These are phyloP conservation scores for Carabus problematicus DNA, from an alignment of 2,888 invertebrate genomes.

Conservation along the genomic window DNA sequence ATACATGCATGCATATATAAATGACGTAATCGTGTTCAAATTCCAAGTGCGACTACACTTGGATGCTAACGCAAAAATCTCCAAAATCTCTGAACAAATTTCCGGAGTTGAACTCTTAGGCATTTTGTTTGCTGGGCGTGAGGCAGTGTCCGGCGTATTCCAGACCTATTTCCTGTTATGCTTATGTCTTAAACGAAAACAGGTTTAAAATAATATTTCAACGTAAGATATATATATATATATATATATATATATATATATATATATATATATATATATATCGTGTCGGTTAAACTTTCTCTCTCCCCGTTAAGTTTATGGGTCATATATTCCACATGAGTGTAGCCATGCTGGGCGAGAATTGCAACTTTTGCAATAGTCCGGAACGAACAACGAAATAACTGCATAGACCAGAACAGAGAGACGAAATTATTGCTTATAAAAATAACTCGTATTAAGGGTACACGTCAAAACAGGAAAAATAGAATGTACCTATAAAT, in stretches of 20 bases:
- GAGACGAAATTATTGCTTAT: constrained; percentile 1
- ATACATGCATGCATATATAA: too few relatives aligned
- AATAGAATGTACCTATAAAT: background rate
- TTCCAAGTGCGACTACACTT: too few relatives aligned
- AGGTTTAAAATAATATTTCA: constrained; percentile 32
- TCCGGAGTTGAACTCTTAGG: background rate
- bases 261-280: background rate
- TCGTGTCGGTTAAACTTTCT: constrained; percentile 18
- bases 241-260: too few relatives aligned
- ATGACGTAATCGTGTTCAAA: too few relatives aligned
- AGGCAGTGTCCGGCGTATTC: constrained; percentile 2
- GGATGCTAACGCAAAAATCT: too few relatives aligned
- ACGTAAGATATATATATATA: constrained; percentile 23
- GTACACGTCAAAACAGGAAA: background rate
- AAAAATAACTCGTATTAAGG: constrained; percentile 1
- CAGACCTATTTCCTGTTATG: constrained; percentile 35
- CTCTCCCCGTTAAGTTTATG: constrained; percentile 18
- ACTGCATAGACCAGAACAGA: background rate
- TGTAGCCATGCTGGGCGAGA: constrained; percentile 11
- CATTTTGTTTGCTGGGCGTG: constrained; percentile 1
- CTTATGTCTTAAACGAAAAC: constrained; percentile 26
- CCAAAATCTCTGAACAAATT: too few relatives aligned
- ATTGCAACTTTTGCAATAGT: constrained; percentile 17
- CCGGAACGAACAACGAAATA: constrained; percentile 2
- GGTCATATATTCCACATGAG: constrained; percentile 25